Base-by-base conservation (phyloP, 2,888 invertebrate genomes). In the Aleiodes leptofemur region DNA sequence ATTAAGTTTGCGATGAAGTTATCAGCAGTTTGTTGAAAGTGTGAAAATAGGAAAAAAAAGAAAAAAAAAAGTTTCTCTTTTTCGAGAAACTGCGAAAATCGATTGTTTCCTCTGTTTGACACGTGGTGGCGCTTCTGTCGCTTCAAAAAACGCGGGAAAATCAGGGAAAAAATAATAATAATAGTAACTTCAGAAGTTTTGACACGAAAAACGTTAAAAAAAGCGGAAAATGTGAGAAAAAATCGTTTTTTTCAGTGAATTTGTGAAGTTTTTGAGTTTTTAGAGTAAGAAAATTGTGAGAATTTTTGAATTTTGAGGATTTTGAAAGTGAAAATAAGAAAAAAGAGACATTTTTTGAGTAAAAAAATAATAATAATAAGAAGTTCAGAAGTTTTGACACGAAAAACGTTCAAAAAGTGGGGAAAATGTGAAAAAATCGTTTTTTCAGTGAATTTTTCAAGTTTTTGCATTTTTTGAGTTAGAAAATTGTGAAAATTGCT, bases 1-100 rank as follows among this genome's bases (percentile, higher is more conserved):
- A 51, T 61, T 57, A 71, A 77, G 78, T 81, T 80, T 76, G 80
- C 66, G 73, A 80, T 77, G 80, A 81, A 81, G 81, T 80, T 80
- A 73, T 74, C 80, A 70, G 3, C 56, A 13, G n/a, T 70, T 70
- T 48, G 43, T 23, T 13, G 48, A n/a, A n/a, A 23, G 29, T 34
- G 34, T 34, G 34, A 34, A 34, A 34, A 34, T 34, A 6, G 6
- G 6, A 34, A 34, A 23, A 23, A 34, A 34, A 34, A 34, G 3
- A 34, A 34, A 34, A 16, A 70, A 14, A 53, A 29, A 43, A 69
- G 16, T 8, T 29, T 23, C 8, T 38, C 6, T 7, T 59, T 3
- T n/a, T 61, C 53, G 50, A 51, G 59, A 34, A 8, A 8, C 56
- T 56, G 16, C 29, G 48, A 38, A 23, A 55, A 34, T 34, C 34